These are phyloP conservation scores for Drosophila basisetae DNA, from an alignment of 2,888 invertebrate species.

Conservation along the genomic window DNA sequence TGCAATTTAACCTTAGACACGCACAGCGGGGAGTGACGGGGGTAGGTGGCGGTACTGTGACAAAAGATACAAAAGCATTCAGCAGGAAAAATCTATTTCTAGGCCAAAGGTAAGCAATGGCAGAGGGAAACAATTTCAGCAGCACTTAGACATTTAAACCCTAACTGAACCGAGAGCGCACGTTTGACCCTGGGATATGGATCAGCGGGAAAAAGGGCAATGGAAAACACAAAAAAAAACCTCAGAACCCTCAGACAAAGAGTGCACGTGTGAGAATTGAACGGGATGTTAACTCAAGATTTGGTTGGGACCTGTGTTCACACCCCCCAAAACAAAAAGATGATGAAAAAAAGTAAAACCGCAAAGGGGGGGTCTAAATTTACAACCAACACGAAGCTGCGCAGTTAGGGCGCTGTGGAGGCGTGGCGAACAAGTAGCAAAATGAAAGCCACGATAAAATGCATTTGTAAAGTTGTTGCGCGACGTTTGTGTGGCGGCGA, in stretches of 20 bases:
- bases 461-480: constrained; percentile 69
- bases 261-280: constrained; percentile 56
- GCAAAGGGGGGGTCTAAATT: constrained; percentile 66
- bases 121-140: constrained; percentile 76
- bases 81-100: constrained; percentile 25
- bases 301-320: constrained; percentile 31
- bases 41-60: background rate
- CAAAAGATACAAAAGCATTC: constrained; percentile 24
- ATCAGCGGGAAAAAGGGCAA: constrained; percentile 27
- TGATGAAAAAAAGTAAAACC: constrained; percentile 63
- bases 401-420: constrained; percentile 43
- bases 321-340: constrained; percentile 25
- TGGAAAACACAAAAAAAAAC: constrained; percentile 2
- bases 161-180: constrained; percentile 72
- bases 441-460: constrained; percentile 76
- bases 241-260: constrained; percentile 42
- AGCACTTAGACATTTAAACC: constrained; percentile 80
- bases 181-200: constrained; percentile 68
- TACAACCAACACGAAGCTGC: constrained; percentile 63
- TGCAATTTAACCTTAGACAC: constrained; percentile 73
- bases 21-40: constrained; percentile 22
- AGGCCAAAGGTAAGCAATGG: constrained; percentile 50
- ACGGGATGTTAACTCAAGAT: constrained; percentile 57
- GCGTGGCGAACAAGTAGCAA: constrained; percentile 69
- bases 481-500: constrained; percentile 63